These are phyloP conservation scores for Schlechtendalia chinensis DNA, from an alignment of 1,140 invertebrate genomes.

Conservation along the genomic window DNA sequence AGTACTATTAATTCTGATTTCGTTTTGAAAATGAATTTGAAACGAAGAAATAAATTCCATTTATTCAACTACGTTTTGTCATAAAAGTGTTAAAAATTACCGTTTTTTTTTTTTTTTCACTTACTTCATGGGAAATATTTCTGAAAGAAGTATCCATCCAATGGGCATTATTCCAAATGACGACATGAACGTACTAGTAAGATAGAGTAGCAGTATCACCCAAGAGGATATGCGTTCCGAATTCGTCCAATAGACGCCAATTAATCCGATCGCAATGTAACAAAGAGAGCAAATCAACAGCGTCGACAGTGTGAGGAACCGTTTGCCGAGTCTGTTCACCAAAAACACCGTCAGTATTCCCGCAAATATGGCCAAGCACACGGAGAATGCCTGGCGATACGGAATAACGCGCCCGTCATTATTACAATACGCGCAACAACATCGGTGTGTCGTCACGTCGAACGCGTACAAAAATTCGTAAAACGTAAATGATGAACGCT, in stretches of 20 bases:
- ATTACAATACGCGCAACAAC: too few species aligned
- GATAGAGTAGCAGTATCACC: not conserved
- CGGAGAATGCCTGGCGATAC: constrained; percentile 2
- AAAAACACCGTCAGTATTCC: constrained; percentile 21
- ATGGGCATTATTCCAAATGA: constrained; percentile 51
- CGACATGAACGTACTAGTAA: not conserved
- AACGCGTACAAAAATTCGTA: too few species aligned
- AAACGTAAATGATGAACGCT: too few species aligned
- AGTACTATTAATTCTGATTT: too few species aligned
- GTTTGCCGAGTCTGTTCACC: constrained; percentile 30
- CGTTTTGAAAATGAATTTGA: too few species aligned
- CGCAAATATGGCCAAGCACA: not conserved
- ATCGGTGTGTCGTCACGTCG: too few species aligned
- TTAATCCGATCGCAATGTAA: constrained; percentile 31
- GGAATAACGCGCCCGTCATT: too few species aligned
- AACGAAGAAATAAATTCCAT: too few species aligned
- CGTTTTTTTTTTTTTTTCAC: not conserved
- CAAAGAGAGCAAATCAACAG: constrained; percentile 13
- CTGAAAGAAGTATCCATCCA: constrained; percentile 54
- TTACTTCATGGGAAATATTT: constrained; percentile 55
- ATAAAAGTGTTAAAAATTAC: too few species aligned
- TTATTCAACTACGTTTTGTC: too few species aligned
- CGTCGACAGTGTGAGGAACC: constrained; percentile 21
- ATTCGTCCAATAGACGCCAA: not conserved
- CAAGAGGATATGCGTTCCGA: not conserved